A percentile compares a stretch with the other conserved stretches of the same genome.
phyloP scores from a whole-genome alignment of 1,140 invertebrate genomes.

The Cyclargus thomasi region DNA sequence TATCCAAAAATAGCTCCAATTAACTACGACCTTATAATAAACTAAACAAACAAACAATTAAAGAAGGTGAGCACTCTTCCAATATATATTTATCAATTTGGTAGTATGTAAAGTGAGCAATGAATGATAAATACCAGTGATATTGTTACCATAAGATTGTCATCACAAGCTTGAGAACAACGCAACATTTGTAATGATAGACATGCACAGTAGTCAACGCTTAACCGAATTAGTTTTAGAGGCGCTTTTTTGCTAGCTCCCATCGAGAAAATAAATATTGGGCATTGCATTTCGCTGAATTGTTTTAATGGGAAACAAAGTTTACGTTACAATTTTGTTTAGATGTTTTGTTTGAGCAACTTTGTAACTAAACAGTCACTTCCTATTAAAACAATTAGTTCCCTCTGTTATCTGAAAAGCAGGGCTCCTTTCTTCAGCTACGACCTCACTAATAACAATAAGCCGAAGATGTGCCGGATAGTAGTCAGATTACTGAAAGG shows the following conservation, averaged over 20 bases:
- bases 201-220: conserved; percentile 42
- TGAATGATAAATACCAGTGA: not conserved
- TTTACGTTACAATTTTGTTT: conserved; percentile 15
- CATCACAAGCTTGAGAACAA: not conserved
- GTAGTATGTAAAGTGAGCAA: not conserved
- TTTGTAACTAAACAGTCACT: conserved; percentile 24
- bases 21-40: not conserved
- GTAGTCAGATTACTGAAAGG: not conserved
- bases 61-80: not conserved
- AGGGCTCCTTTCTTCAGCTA: conserved; percentile 67
- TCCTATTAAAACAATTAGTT: conserved; percentile 41
- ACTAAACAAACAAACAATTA: not conserved
- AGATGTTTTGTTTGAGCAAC: conserved; percentile 4
- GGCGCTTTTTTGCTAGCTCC: conserved; percentile 20
- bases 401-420: conserved; percentile 67
- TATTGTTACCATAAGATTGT: not conserved
- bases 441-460: conserved; percentile 29
- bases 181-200: conserved; percentile 19
- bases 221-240: conserved; percentile 45
- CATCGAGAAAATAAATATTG: conserved; percentile 37
- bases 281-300: conserved; percentile 51
- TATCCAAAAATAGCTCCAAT: not conserved
- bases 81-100: not conserved
- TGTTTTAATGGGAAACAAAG: conserved; percentile 45
- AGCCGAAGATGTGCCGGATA: conserved; percentile 3